phyloP scores from a whole-genome alignment of 1,140 invertebrate genomes.

The Drosophila ironensis region DNA sequence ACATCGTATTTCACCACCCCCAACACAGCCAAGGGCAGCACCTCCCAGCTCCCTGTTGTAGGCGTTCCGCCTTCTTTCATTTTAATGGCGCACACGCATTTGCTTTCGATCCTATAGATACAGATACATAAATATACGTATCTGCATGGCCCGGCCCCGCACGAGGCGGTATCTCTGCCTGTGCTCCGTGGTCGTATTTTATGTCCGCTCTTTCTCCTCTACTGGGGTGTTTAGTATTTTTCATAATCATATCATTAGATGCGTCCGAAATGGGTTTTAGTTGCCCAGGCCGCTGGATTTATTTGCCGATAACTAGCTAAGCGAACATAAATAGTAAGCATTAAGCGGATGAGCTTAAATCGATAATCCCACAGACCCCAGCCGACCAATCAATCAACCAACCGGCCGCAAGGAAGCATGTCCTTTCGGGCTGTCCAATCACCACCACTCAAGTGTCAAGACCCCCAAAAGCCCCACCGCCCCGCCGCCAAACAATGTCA shows the following conservation, averaged over 20 bases:
- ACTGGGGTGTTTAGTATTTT: conserved; percentile 52
- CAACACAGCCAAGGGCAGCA: conserved; percentile 22
- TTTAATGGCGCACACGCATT: conserved; percentile 78
- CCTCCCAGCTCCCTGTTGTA: conserved; percentile 35
- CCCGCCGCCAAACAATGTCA: conserved; percentile 5
- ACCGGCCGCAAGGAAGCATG: neutral
- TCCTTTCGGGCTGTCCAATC: neutral
- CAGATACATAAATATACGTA: conserved; percentile 21
- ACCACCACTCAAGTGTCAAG: conserved; percentile 27
- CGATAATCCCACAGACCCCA: neutral
- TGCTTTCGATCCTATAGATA: conserved; percentile 74
- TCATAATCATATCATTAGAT: conserved; percentile 77
- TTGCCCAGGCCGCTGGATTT: conserved; percentile 43
- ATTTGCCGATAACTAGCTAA: conserved; percentile 63
- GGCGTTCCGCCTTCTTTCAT: conserved; percentile 76
- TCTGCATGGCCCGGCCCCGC: conserved; percentile 13
- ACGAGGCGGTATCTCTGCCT: neutral
- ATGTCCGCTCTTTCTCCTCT: conserved; percentile 28
- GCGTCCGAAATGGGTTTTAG: conserved; percentile 52
- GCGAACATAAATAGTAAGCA: conserved; percentile 38
- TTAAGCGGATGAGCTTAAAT: neutral
- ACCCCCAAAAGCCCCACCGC: neutral
- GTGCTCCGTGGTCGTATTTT: conserved; percentile 50
- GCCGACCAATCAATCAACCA: neutral
- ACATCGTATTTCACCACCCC: conserved; percentile 77